Conservation (phyloP, 2,888 invertebrate genomes). For the Cataglyphis albicans region DNA sequence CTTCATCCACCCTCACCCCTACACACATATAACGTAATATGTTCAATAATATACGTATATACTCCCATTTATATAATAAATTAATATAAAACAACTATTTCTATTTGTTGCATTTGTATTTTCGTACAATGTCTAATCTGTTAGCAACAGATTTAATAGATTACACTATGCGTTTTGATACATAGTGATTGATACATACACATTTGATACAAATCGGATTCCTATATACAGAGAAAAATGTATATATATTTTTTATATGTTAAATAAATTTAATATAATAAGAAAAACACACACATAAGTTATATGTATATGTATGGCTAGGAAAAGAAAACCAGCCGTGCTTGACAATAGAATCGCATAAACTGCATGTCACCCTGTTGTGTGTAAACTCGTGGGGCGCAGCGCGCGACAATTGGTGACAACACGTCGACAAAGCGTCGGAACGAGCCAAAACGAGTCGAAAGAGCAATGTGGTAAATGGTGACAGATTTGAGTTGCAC, state of each 20-base stretch:
- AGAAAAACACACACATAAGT: background rate
- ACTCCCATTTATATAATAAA: background rate
- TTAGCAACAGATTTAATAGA: background rate
- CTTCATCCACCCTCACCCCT: background rate
- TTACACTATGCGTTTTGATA: background rate
- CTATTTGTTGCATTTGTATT: background rate
- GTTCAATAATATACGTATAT: background rate
- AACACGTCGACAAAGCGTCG: slow-evolving; percentile 80
- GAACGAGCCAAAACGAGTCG: slow-evolving; percentile 74
- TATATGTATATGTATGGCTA: slow-evolving; percentile 5
- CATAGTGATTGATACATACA: no score
- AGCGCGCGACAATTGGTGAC: slow-evolving; percentile 82
- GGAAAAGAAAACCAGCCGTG: slow-evolving; percentile 52
- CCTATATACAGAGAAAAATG: background rate
- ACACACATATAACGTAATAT: background rate
- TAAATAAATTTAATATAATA: background rate
- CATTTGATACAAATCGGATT: background rate
- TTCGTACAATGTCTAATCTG: background rate
- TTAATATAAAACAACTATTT: background rate
- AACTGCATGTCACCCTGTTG: slow-evolving; percentile 83
- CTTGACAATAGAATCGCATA: slow-evolving; percentile 82
- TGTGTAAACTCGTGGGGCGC: slow-evolving; percentile 84
- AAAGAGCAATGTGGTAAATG: slow-evolving; percentile 63
- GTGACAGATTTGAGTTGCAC: slow-evolving; percentile 50
- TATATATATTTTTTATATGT: background rate